Evolutionary conservation across 2,797 vertebrate species (phyloP).

Genomic region (Galagoides demidoff): DNA sequence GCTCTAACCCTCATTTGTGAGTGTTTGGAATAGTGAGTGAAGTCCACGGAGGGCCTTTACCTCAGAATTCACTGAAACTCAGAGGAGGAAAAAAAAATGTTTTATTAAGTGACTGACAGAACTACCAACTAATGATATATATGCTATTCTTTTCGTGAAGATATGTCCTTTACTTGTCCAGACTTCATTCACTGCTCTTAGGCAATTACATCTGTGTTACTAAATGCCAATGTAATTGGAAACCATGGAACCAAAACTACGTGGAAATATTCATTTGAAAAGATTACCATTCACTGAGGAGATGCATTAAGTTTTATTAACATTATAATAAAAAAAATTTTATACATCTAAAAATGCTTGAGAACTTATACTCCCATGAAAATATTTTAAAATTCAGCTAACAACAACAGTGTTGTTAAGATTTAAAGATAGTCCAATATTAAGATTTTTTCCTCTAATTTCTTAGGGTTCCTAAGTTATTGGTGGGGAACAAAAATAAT

Average conservation of each 20-base stretch:
- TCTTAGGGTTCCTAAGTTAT: background rate
- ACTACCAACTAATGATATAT: background rate
- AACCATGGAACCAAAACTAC: background rate
- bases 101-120: background rate
- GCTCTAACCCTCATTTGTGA: background rate
- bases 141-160: background rate
- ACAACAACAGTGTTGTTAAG: background rate
- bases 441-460: background rate
- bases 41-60: too few species aligned
- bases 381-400: slow-evolving; percentile 20
- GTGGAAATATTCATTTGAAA: background rate
- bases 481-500: background rate
- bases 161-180: background rate
- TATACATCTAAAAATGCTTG: slow-evolving; percentile 17
- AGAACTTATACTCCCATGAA: slow-evolving; percentile 17
- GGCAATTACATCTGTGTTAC: background rate
- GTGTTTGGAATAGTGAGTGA: background rate
- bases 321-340: background rate
- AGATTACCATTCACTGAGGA: background rate
- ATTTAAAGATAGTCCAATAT: background rate
- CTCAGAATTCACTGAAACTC: background rate
- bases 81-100: background rate
- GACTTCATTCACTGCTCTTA: background rate
- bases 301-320: background rate
- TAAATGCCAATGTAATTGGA: background rate